These are phyloP conservation scores for Megalonaias nervosa DNA, from an alignment of 1,140 invertebrate species.

Conservation along the genomic window DNA sequence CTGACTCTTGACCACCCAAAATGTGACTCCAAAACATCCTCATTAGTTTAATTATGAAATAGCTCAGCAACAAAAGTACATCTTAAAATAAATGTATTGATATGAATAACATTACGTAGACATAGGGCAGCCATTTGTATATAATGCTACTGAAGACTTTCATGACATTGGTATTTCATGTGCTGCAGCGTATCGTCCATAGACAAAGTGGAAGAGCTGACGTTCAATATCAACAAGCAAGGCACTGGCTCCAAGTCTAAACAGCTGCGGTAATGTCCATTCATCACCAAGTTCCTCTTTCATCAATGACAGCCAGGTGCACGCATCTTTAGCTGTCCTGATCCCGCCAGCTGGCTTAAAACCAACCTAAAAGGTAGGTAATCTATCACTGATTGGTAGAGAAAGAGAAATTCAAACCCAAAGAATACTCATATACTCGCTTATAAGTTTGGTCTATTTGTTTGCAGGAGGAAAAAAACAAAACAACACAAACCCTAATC, in stretches of 20 bases:
- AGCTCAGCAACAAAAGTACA: no score
- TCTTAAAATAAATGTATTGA: no score
- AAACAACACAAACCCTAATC: neutral
- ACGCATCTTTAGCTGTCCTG: conserved; percentile 85
- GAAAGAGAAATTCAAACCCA: neutral
- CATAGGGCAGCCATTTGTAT: no score
- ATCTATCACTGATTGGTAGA: neutral
- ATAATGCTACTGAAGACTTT: no score
- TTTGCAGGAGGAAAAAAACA: neutral
- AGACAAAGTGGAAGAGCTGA: conserved; percentile 75
- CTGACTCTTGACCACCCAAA: no score
- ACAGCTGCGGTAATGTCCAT: conserved; percentile 88
- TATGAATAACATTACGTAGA: no score
- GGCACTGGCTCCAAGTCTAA: conserved; percentile 95
- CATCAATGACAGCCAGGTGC: conserved; percentile 90
- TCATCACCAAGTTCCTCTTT: conserved; percentile 88
- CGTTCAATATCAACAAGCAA: conserved; percentile 86
- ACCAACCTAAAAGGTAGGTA: conserved; percentile 80
- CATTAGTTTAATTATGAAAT: no score
- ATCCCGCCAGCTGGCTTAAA: conserved; percentile 99
- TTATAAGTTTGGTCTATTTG: neutral
- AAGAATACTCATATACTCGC: neutral
- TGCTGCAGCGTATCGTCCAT: conserved; percentile 65
- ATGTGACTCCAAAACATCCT: no score
- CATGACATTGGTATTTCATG: conserved; percentile 65